Conservation (phyloP, 2,888 invertebrate species). For the Gymnoscelis rufifasciata region DNA sequence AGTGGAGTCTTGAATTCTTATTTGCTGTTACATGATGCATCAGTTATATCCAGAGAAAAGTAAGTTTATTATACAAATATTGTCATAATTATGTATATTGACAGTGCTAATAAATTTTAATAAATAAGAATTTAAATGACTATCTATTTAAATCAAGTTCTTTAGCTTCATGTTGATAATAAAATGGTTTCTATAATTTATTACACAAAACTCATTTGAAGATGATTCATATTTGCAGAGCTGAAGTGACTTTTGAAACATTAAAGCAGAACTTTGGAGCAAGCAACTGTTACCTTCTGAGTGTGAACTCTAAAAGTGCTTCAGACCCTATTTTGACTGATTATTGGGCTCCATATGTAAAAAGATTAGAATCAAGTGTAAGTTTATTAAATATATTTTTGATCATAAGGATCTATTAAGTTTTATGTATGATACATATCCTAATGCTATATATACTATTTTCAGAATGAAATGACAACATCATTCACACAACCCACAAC, state of each 20-base stretch:
- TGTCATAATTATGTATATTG: too few species aligned
- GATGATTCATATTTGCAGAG: too few species aligned
- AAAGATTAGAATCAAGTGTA: constrained; percentile 77
- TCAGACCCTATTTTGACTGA: constrained; percentile 83
- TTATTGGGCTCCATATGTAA: constrained; percentile 90
- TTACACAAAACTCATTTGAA: too few species aligned
- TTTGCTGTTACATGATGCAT: constrained; percentile 91
- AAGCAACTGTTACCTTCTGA: constrained; percentile 91
- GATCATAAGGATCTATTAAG: too few species aligned
- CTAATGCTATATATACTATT: too few species aligned
- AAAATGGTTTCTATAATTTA: too few species aligned
- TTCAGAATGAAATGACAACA: constrained; percentile 53
- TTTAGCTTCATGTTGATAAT: too few species aligned
- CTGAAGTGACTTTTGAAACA: constrained; percentile 88
- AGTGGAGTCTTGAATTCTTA: constrained; percentile 91
- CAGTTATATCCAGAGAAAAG: constrained; percentile 85
- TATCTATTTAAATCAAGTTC: too few species aligned
- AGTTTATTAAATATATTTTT: constrained; percentile 24
- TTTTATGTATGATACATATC: too few species aligned
- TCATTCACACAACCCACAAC: constrained; percentile 43
- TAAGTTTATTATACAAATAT: too few species aligned
- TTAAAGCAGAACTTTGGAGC: constrained; percentile 93
- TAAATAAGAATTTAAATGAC: too few species aligned
- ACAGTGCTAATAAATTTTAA: too few species aligned
- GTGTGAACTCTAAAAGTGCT: constrained; percentile 89